Conservation (phyloP, 2,888 invertebrate species). For the Conops quadrifasciatus region DNA sequence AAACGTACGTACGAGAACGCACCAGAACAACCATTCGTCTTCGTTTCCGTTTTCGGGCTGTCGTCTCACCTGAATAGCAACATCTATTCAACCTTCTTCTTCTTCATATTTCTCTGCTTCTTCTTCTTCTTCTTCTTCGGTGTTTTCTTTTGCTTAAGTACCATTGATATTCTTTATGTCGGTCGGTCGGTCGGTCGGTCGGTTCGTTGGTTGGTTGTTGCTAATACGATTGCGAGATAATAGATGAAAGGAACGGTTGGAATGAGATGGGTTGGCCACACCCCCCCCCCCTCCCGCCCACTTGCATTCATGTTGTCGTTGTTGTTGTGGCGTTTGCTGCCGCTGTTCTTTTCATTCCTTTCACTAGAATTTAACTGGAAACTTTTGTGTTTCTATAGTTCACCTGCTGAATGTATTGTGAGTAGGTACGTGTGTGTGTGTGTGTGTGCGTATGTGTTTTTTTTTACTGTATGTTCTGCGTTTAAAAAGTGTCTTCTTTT, state of each 20-base stretch:
- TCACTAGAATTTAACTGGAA: not conserved
- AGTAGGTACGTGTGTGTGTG: slow-evolving; percentile 16
- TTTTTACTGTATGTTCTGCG: slow-evolving; percentile 19
- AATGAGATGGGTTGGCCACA: too few species aligned
- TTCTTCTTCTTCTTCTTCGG: not conserved
- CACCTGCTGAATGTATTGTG: not conserved
- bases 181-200: not conserved
- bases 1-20: too few species aligned
- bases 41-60: not conserved
- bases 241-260: too few species aligned
- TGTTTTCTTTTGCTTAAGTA: not conserved
- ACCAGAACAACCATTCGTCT: too few species aligned
- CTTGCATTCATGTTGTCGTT: too few species aligned
- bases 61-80: not conserved
- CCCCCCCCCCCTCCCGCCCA: too few species aligned
- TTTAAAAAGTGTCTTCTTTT: not conserved
- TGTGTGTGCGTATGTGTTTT: slow-evolving; percentile 33
- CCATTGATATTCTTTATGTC: not conserved
- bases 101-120: slow-evolving; percentile 3
- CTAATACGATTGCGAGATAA: too few species aligned
- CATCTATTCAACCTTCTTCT: not conserved
- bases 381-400: not conserved
- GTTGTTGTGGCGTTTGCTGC: too few species aligned
- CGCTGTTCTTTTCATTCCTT: slow-evolving; percentile 9
- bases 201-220: too few species aligned